Evolutionary conservation across 1,140 invertebrate species (phyloP).

Genomic region (Danaus plexippus): DNA sequence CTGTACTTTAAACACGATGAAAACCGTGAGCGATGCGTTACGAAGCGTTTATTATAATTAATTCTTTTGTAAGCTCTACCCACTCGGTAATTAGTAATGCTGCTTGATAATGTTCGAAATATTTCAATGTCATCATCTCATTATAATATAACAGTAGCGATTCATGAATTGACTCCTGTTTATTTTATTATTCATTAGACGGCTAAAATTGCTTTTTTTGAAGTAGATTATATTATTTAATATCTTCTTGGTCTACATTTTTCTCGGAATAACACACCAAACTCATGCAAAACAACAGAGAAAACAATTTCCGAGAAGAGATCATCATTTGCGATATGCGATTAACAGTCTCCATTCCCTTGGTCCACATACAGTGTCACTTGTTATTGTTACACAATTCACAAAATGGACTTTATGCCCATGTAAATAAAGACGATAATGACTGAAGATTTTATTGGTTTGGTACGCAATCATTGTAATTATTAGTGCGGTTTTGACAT

Average conservation of each 20-base stretch:
- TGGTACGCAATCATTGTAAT: conserved; percentile 34
- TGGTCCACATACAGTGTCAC: conserved; percentile 31
- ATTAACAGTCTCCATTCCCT: conserved; percentile 40
- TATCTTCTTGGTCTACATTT: background rate
- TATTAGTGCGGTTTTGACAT: conserved; percentile 45
- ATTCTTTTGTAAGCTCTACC: conserved; percentile 16
- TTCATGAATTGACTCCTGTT: too few species aligned
- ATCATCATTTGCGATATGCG: conserved; percentile 44
- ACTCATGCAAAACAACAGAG: conserved; percentile 26
- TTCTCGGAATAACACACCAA: conserved; percentile 26
- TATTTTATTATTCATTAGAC: too few species aligned
- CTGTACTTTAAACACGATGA: conserved; percentile 17
- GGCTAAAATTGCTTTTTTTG: too few species aligned
- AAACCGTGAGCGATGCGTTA: conserved; percentile 21
- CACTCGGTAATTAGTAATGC: conserved; percentile 19
- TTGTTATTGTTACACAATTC: conserved; percentile 1
- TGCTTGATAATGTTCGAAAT: conserved; percentile 6
- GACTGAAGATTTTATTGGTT: conserved; percentile 8
- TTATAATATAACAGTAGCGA: too few species aligned
- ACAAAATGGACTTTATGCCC: conserved; percentile 16
- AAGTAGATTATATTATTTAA: too few species aligned
- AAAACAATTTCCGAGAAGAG: conserved; percentile 40
- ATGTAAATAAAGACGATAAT: conserved; percentile 7
- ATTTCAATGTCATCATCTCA: conserved; percentile 6
- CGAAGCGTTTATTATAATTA: conserved; percentile 11